These are phyloP conservation scores for Acipenser oxyrinchus DNA, from an alignment of 2,797 vertebrate genomes.

Conservation along the genomic window DNA sequence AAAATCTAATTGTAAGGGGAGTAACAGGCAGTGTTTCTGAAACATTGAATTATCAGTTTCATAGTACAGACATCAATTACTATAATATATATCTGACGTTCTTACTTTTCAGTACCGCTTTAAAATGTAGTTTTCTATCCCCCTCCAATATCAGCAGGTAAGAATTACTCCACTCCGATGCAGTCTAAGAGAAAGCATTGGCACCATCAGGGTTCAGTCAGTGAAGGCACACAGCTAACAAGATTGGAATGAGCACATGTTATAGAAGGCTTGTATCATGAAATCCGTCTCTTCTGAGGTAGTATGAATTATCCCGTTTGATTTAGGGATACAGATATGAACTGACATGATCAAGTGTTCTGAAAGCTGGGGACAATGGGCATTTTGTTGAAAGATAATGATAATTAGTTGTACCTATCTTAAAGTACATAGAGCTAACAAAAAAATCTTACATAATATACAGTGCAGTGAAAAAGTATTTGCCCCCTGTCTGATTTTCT, in stretches of 20 bases:
- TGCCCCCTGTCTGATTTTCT: too few species aligned
- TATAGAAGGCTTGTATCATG: too few species aligned
- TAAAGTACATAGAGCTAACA: too few species aligned
- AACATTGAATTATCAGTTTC: not conserved
- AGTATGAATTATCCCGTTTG: not conserved
- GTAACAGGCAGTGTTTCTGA: not conserved
- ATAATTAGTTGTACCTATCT: not conserved
- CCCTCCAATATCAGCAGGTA: slow-evolving; percentile 19
- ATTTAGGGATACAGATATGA: too few species aligned
- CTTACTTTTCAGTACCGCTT: not conserved
- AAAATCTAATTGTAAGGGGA: too few species aligned
- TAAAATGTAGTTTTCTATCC: slow-evolving; percentile 1
- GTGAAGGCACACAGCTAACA: not conserved
- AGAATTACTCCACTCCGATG: not conserved
- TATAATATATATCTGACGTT: not conserved
- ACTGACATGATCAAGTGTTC: not conserved
- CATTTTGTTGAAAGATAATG: not conserved
- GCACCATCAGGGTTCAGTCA: not conserved
- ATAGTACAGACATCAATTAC: not conserved
- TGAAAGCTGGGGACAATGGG: not conserved
- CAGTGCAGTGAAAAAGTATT: too few species aligned
- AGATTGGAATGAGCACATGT: too few species aligned
- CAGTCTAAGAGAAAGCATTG: not conserved
- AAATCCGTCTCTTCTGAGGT: not conserved
- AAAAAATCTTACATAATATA: too few species aligned